phyloP scores from a whole-genome alignment of 2,797 vertebrate species.

The Sphenodon punctatus region DNA sequence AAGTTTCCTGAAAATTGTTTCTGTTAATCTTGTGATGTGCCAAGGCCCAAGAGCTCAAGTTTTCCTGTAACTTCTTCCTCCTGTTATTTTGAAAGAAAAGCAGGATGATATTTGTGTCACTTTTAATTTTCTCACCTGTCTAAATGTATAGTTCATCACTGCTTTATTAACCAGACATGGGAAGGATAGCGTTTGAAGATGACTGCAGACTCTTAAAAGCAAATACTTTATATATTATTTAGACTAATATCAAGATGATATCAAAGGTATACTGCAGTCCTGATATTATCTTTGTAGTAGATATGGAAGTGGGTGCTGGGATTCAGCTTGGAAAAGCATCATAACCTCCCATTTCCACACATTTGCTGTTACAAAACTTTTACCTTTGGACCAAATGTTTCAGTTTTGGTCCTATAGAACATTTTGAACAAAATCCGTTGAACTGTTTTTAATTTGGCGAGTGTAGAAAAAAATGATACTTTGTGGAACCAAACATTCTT shows the following conservation, averaged over 20 bases:
- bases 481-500: background rate
- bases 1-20: background rate
- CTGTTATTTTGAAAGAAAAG: background rate
- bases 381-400: background rate
- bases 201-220: slow-evolving; percentile 21
- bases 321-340: background rate
- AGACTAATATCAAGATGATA: background rate
- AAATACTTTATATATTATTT: background rate
- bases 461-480: background rate
- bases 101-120: background rate
- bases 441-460: background rate
- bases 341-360: background rate
- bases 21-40: fast-evolving
- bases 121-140: background rate
- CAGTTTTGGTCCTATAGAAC: background rate
- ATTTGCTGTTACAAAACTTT: background rate
- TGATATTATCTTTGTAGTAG: fast-evolving
- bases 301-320: background rate
- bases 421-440: background rate
- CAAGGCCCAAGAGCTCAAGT: background rate
- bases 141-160: background rate
- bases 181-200: background rate
- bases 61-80: background rate
- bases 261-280: background rate
- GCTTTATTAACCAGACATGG: background rate